Percentiles rank a stretch among this genome's conserved stretches.
Evolutionary conservation across 2,113 vertebrate species (phyloP).

Genomic region (Promerops cafer): DNA sequence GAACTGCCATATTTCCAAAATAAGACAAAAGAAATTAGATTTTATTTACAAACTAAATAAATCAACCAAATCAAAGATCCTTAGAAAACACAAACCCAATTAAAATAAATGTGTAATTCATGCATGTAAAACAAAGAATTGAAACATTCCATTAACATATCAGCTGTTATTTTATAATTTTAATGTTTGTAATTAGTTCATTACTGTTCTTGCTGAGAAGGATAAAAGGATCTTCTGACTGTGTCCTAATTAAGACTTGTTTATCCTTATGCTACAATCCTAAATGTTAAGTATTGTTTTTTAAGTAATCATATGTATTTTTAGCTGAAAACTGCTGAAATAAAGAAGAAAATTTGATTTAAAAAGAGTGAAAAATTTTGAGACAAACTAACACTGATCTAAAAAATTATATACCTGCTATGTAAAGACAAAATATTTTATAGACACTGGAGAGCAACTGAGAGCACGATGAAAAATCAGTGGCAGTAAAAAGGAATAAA

Average conservation of each 20-base stretch:
- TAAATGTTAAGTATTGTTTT: not conserved
- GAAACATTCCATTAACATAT: not conserved
- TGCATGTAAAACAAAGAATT: not conserved
- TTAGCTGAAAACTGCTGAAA: not conserved
- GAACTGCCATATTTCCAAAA: not conserved
- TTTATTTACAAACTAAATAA: slow-evolving; percentile 7
- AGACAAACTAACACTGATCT: not conserved
- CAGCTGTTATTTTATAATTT: not conserved
- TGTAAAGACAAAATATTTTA: not conserved
- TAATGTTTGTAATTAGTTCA: slow-evolving; percentile 1
- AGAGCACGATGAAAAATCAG: not conserved
- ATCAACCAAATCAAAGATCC: not conserved
- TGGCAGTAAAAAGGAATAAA: not conserved
- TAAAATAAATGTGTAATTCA: not conserved
- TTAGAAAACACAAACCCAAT: not conserved
- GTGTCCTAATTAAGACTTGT: not conserved
- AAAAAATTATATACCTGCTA: not conserved
- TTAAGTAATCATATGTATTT: not conserved
- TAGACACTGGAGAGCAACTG: not conserved
- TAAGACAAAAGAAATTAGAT: not conserved
- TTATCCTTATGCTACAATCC: not conserved
- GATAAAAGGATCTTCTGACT: not conserved
- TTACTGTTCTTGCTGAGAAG: not conserved
- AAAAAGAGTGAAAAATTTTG: not conserved
- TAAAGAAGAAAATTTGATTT: not conserved